phyloP scores from a whole-genome alignment of 2,797 vertebrate species.

The Sebastes kiyomatsui region DNA sequence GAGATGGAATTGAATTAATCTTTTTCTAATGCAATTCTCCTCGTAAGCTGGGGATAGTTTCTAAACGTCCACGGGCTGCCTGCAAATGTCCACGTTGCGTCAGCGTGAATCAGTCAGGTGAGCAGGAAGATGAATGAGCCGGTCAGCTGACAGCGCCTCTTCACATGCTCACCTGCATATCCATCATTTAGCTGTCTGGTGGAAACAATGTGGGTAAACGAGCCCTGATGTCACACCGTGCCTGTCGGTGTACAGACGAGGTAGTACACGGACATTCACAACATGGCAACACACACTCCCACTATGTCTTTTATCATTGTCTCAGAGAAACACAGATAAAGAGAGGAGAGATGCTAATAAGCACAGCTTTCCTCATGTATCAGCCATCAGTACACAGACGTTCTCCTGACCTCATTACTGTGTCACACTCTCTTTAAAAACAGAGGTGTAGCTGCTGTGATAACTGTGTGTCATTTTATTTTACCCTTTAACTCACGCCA shows the following conservation, averaged over 20 bases:
- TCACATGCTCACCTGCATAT: slow-evolving; percentile 6
- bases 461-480: slow-evolving; percentile 10
- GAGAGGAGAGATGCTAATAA: background rate
- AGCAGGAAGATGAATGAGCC: background rate
- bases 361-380: background rate
- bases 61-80: background rate
- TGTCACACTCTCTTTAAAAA: background rate
- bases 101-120: background rate
- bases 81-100: slow-evolving; percentile 12
- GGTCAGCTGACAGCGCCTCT: slow-evolving; percentile 6
- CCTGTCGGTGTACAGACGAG: background rate
- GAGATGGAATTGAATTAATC: slow-evolving; percentile 48
- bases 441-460: background rate
- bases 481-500: slow-evolving; percentile 2
- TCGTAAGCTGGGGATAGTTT: background rate
- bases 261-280: background rate
- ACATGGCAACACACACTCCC: background rate
- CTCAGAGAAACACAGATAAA: background rate
- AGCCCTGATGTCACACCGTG: background rate
- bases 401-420: slow-evolving; percentile 23
- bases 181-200: background rate
- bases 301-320: background rate
- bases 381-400: background rate
- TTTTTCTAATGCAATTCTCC: slow-evolving; percentile 46
- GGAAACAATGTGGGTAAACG: background rate